phyloP scores from a whole-genome alignment of 92 coral and sea anemone species.

The Bergia sp. region DNA sequence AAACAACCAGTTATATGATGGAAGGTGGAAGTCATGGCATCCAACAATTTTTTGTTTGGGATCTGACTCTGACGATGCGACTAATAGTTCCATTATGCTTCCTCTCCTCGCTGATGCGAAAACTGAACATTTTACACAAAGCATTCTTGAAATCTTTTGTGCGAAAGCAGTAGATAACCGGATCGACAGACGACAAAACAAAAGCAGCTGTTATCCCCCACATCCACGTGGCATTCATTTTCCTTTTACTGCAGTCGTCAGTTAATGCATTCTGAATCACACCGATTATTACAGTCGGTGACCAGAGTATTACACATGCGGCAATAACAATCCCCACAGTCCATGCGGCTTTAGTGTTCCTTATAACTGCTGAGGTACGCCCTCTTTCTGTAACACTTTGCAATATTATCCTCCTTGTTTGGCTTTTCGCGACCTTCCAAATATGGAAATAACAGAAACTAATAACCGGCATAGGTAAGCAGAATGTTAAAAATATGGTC shows the following conservation, averaged over 20 bases:
- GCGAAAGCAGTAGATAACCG: constrained; percentile 6
- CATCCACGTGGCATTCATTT: neutral
- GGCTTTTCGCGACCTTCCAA: neutral
- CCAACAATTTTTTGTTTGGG: neutral
- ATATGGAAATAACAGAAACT: constrained; percentile 12
- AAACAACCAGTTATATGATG: too few relatives aligned
- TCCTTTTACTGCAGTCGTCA: neutral
- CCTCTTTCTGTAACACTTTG: neutral
- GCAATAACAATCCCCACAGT: neutral
- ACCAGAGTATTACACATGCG: neutral
- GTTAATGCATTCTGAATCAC: neutral
- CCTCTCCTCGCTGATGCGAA: neutral
- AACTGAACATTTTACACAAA: neutral
- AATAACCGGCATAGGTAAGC: neutral
- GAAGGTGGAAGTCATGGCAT: neutral
- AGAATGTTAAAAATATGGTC: neutral
- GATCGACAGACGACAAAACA: neutral
- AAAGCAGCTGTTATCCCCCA: constrained; percentile 11
- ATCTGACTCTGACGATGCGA: neutral
- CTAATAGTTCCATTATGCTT: neutral
- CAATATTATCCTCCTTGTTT: constrained; percentile 3
- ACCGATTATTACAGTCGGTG: neutral
- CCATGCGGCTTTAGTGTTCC: neutral
- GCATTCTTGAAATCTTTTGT: neutral
- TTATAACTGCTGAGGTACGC: neutral